phyloP scores from a whole-genome alignment of 53 echinoderm and acorn worm species.

The Glandiceps talaboti region DNA sequence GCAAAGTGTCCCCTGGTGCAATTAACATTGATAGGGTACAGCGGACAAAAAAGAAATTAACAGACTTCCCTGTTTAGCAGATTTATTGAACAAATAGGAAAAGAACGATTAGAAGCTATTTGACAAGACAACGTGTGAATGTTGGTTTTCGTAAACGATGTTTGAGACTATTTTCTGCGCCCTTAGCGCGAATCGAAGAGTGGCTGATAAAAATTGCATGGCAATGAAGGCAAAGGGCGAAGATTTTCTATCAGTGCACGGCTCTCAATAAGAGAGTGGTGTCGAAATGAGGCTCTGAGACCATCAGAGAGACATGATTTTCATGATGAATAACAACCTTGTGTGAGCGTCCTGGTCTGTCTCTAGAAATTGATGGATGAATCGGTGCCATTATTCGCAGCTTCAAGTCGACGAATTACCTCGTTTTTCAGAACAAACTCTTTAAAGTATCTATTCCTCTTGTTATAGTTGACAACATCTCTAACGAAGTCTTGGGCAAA shows the following conservation, averaged over 20 bases:
- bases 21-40: not conserved
- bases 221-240: not conserved
- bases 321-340: not conserved
- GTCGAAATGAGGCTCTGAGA: not conserved
- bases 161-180: not conserved
- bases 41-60: not conserved
- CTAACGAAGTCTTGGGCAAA: too few relatives aligned
- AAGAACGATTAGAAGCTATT: not conserved
- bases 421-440: too few relatives aligned
- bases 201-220: not conserved
- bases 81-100: not conserved
- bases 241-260: not conserved
- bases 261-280: not conserved
- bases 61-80: not conserved
- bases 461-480: too few relatives aligned
- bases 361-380: not conserved
- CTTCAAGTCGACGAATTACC: not conserved
- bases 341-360: not conserved
- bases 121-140: not conserved
- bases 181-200: not conserved
- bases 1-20: not conserved
- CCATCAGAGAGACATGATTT: not conserved
- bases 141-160: not conserved
- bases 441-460: too few relatives aligned
- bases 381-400: not conserved